Percentiles rank a stretch among this genome's conserved stretches.
Evolutionary conservation across 2,797 vertebrate genomes (phyloP).

Genomic region (Anabacerthia variegaticeps): DNA sequence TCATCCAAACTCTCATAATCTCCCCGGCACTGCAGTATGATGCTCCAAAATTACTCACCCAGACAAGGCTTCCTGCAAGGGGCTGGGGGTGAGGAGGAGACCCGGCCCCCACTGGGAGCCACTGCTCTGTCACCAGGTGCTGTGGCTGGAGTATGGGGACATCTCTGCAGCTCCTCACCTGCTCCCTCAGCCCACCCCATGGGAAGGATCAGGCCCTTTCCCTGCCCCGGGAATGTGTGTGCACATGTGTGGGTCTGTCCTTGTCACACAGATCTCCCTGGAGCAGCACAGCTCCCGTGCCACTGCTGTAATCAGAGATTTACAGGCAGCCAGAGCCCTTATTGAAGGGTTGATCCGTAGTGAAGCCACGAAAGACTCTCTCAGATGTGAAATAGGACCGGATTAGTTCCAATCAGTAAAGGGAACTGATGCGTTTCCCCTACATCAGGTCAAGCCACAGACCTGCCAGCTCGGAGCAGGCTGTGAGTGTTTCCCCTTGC

Average conservation of each 20-base stretch:
- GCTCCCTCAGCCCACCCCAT: not conserved
- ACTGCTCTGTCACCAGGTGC: not conserved
- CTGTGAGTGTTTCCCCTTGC: not conserved
- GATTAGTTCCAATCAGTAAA: not conserved
- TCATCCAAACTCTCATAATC: not conserved
- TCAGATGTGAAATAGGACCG: not conserved
- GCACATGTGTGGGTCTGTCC: accelerated
- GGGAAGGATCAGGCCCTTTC: not conserved
- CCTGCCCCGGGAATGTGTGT: not conserved
- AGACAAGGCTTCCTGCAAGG: not conserved
- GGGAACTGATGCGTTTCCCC: not conserved
- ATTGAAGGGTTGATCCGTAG: not conserved
- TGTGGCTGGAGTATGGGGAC: not conserved
- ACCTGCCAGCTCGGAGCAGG: accelerated
- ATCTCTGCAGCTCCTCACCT: not conserved
- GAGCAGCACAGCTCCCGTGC: not conserved
- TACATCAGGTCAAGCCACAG: not conserved
- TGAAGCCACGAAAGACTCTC: not conserved
- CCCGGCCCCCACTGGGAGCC: accelerated
- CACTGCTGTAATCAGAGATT: not conserved
- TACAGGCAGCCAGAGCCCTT: not conserved
- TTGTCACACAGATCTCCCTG: too few species aligned
- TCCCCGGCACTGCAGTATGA: not conserved
- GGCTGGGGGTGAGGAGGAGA: not conserved
- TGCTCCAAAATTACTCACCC: not conserved